These are phyloP conservation scores for Hydractinia echinata DNA, from an alignment of 30 jellyfish, hydroid and myxozoan genomes.

Conservation along the genomic window DNA sequence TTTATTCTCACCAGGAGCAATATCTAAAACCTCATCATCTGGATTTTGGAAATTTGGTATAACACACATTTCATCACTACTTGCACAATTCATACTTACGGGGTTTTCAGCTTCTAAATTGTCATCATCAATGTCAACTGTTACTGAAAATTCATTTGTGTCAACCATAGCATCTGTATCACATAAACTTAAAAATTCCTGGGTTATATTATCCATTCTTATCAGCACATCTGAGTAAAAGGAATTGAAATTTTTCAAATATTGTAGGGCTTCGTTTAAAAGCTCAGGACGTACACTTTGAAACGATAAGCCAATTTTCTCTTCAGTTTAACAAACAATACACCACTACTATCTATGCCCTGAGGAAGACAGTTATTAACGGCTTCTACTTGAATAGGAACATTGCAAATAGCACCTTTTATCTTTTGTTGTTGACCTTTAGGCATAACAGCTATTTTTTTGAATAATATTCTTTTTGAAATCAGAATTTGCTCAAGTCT, in stretches of 20 bases:
- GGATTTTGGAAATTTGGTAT: conserved; percentile 12
- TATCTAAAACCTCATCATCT: conserved; percentile 17
- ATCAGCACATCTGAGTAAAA: conserved; percentile 9
- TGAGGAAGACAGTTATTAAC: neutral
- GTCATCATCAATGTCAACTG: conserved; percentile 21
- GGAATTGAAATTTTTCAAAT: neutral
- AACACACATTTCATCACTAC: conserved; percentile 26
- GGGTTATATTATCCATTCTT: conserved; percentile 16
- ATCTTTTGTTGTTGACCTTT: conserved; percentile 26
- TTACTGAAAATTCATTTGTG: conserved; percentile 4
- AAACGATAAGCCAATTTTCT: conserved; percentile 20
- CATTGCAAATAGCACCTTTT: conserved; percentile 21
- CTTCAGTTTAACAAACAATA: neutral
- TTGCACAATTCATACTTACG: conserved; percentile 5
- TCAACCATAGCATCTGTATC: conserved; percentile 20
- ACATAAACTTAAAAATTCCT: conserved; percentile 4
- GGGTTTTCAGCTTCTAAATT: conserved; percentile 2
- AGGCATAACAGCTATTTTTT: conserved; percentile 16
- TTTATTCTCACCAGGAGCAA: conserved; percentile 23
- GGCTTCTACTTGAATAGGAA: neutral
- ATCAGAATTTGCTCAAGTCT: neutral
- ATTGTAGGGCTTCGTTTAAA: neutral
- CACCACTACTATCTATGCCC: neutral
- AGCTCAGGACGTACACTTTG: conserved; percentile 24
- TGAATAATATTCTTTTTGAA: too few species aligned